A percentile compares a stretch with the other conserved stretches of the same genome.
These are phyloP conservation scores for Phasia obesa DNA, from an alignment of 2,888 invertebrate species.

Conservation along the genomic window DNA sequence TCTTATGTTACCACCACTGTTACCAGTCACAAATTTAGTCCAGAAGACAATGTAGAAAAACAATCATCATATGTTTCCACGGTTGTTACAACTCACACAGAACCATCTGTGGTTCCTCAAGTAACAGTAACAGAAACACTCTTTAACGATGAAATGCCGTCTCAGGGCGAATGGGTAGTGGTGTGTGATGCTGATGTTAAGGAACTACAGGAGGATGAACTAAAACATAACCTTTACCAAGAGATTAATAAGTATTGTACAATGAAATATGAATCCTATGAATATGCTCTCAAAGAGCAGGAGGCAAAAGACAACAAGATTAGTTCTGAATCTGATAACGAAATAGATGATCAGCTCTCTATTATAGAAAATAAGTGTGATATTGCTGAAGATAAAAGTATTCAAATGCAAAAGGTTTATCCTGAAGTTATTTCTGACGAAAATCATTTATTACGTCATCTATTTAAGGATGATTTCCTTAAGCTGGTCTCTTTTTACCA, in stretches of 20 bases:
- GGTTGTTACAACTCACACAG: constrained; percentile 39
- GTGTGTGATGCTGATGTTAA: constrained; percentile 40
- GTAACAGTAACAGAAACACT: constrained; percentile 1
- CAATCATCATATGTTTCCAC: constrained; percentile 47
- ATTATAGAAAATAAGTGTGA: neutral
- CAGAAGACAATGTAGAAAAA: neutral
- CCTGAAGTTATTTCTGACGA: neutral
- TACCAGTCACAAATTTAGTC: constrained; percentile 42
- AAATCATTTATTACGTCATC: constrained; percentile 30
- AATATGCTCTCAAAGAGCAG: constrained; percentile 49
- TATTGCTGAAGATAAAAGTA: neutral
- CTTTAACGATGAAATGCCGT: neutral
- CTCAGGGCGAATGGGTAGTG: constrained; percentile 28
- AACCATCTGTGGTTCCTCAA: constrained; percentile 33
- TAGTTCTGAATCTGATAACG: neutral
- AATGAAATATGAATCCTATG: constrained; percentile 59
- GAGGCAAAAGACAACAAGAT: constrained; percentile 22
- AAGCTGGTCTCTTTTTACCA: constrained; percentile 60
- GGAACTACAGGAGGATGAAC: constrained; percentile 46
- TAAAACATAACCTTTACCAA: constrained; percentile 53
- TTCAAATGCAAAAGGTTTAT: neutral
- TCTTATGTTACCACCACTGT: constrained; percentile 53
- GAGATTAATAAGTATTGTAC: constrained; percentile 64
- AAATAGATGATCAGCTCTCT: neutral
- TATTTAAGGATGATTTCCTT: constrained; percentile 49